phyloP scores from a whole-genome alignment of 2,113 vertebrate species.

The Pedionomus torquatus region DNA sequence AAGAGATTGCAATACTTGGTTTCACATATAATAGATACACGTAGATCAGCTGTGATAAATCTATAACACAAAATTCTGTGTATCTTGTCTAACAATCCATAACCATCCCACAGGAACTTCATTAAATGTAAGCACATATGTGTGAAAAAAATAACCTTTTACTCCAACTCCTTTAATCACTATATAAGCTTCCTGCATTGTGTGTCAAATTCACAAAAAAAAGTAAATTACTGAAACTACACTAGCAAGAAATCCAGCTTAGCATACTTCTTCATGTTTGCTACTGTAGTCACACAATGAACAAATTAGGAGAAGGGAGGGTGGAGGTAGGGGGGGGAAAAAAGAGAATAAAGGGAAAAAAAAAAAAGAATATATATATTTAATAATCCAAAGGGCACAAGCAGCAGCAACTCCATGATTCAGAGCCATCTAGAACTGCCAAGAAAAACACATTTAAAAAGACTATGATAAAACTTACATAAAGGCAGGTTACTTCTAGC shows the following conservation, averaged over 20 bases:
- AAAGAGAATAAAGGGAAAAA: too few species aligned
- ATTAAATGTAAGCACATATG: neutral
- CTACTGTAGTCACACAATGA: neutral
- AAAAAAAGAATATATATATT: too few species aligned
- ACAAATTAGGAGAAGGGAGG: too few species aligned
- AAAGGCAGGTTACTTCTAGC: neutral
- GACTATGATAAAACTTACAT: neutral
- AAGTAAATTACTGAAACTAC: neutral
- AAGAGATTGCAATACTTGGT: neutral
- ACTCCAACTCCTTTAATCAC: neutral
- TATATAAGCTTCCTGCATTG: neutral
- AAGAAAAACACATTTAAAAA: neutral
- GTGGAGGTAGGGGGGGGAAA: too few species aligned
- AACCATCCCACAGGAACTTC: neutral
- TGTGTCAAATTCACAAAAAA: neutral
- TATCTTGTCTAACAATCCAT: neutral
- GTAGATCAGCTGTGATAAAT: neutral
- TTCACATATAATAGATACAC: neutral
- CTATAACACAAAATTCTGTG: neutral
- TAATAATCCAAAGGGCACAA: neutral
- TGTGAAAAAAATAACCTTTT: neutral
- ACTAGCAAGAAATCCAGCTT: neutral
- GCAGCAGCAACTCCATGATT: neutral
- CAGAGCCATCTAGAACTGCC: neutral
- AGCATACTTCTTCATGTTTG: neutral